Evolutionary conservation across 2,888 invertebrate genomes (phyloP).

Genomic region (Mesorhabditis belari): DNA sequence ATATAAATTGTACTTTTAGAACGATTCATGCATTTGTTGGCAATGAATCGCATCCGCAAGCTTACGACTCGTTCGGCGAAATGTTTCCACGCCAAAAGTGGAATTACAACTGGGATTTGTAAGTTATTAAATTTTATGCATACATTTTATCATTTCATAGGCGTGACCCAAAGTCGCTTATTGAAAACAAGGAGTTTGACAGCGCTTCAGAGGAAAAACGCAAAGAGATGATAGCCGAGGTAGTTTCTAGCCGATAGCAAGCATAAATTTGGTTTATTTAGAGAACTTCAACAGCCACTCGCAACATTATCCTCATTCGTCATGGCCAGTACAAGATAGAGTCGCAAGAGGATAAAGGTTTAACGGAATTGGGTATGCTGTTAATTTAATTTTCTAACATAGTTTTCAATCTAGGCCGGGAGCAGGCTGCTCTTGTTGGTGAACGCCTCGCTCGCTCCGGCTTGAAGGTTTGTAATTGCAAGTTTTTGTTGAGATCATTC

Average conservation of each 20-base stretch:
- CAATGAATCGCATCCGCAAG: no score
- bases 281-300: constrained; percentile 57
- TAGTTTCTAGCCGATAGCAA: not conserved
- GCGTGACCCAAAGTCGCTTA: constrained; percentile 38
- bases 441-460: constrained; percentile 68
- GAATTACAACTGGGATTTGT: constrained; percentile 46
- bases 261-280: not conserved
- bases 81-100: constrained; percentile 43
- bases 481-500: not conserved
- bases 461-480: constrained; percentile 59
- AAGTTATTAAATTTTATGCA: constrained; percentile 10
- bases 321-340: constrained; percentile 86
- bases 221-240: constrained; percentile 35
- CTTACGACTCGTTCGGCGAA: constrained; percentile 15
- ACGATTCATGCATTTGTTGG: no score
- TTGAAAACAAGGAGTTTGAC: constrained; percentile 28
- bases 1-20: no score
- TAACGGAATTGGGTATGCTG: constrained; percentile 71
- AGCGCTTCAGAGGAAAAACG: constrained; percentile 29
- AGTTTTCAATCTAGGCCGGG: constrained; percentile 64
- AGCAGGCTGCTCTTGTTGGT: constrained; percentile 81
- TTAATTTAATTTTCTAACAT: no score
- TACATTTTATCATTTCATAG: constrained; percentile 13
- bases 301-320: constrained; percentile 82
- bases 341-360: constrained; percentile 57